Evolutionary conservation across 2,113 vertebrate genomes (phyloP), one percentile per base, ranked within the genome.

Genomic region (Pedionomus torquatus): DNA sequence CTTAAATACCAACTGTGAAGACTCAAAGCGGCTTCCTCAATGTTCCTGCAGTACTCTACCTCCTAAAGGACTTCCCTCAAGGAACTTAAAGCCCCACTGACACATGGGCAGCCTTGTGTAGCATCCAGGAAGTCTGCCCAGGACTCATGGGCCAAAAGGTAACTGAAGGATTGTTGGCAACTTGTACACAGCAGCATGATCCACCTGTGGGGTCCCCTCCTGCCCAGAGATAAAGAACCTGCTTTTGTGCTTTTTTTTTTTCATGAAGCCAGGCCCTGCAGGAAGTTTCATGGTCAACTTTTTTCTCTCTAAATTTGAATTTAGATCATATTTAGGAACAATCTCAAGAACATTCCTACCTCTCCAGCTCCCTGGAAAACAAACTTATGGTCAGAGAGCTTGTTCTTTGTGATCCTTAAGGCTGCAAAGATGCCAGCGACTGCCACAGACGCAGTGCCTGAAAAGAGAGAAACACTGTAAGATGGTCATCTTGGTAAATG

Each of bases 351-450:
- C 7, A 65, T 14, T 89, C 96, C 93, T 98, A 99, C 99, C 99
- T 99, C 99, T 79, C 99, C 99, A 24, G 99, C 99, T 72, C 99
- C 99, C 96, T 99, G 99, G 97, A 99, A 99, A 93, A 99, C 99
- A 96, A 99, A 99, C 17, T 97, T 99, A 46, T 99, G 99, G 87
- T 99, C 98, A 55, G 98, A 98, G 58, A 99, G 98, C 92, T 98
- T 99, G 97, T 99, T 99, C 95, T 99, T 99, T 76, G 99, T 99
- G 97, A 99, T 98, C 95, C 98, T 98, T 89, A 99, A 95, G 79
- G 99, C 98, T 81, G 99, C 99, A 52, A 99, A 97, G 89, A 99
- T 93, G 51, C 99, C 99, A 14, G 99, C 99, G 1, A 99, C 98
- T 70, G 99, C 99, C 14, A 99, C 99, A 5, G 99, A 99, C 1